Conservation (phyloP, 92 coral and sea anemone genomes). For the Epizoanthus scotinus region DNA sequence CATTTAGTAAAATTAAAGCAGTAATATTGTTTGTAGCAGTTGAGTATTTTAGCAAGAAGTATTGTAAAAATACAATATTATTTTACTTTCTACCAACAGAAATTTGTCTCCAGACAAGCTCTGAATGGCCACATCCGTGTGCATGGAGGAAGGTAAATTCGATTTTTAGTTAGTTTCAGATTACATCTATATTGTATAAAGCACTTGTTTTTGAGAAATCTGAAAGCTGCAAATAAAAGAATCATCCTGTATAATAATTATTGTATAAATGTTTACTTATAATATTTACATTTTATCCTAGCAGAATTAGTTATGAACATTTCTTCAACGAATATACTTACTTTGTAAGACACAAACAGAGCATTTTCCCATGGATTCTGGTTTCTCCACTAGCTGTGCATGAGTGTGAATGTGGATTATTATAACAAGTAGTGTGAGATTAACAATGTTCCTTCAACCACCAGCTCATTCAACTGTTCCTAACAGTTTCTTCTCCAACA, state of each 20-base stretch:
- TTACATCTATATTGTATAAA: not conserved
- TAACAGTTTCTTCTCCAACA: slow-evolving; percentile 53
- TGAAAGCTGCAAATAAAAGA: no score
- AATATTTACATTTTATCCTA: no score
- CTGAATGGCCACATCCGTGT: slow-evolving; percentile 98
- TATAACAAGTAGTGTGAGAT: not conserved
- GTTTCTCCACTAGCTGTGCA: not conserved
- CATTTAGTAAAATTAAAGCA: no score
- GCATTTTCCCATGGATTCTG: not conserved
- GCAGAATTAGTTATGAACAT: no score
- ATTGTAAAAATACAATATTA: not conserved
- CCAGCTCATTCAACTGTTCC: slow-evolving; percentile 29
- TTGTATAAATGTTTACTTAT: no score
- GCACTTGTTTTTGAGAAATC: not conserved
- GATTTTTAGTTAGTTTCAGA: not conserved
- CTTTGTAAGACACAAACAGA: no score
- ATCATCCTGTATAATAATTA: no score
- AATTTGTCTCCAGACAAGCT: slow-evolving; percentile 98
- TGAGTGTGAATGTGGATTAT: not conserved
- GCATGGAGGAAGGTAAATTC: slow-evolving; percentile 92
- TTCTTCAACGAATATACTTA: no score
- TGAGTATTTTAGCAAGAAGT: no score
- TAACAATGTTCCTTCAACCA: not conserved
- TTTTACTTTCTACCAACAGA: slow-evolving; percentile 53
- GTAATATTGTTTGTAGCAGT: no score